A percentile compares a stretch with the other conserved stretches of the same genome.
Conservation (phyloP, 2,888 invertebrate genomes). For the Oligia latruncula region DNA sequence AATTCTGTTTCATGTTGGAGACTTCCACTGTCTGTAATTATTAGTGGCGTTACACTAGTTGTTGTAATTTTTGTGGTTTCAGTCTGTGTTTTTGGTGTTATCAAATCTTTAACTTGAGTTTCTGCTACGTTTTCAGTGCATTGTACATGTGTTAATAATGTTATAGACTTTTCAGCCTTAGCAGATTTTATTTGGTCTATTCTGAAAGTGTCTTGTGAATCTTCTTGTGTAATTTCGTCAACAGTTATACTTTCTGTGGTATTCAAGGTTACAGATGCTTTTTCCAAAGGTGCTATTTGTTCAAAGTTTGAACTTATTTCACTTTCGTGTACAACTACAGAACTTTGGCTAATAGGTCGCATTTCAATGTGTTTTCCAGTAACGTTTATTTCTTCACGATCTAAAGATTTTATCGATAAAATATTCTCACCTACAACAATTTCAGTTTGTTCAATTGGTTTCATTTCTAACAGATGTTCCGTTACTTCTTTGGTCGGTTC, state of each 20-base stretch:
- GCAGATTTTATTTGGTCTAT: slow-evolving; percentile 71
- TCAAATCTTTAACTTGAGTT: slow-evolving; percentile 75
- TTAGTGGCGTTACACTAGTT: slow-evolving; percentile 78
- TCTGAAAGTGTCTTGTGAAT: slow-evolving; percentile 72
- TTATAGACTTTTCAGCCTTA: slow-evolving; percentile 76
- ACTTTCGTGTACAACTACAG: slow-evolving; percentile 77
- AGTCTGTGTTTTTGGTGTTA: slow-evolving; percentile 69
- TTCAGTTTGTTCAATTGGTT: slow-evolving; percentile 79
- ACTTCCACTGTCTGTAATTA: slow-evolving; percentile 81
- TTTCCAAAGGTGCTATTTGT: slow-evolving; percentile 66
- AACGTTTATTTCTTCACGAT: slow-evolving; percentile 67
- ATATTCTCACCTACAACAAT: slow-evolving; percentile 76
- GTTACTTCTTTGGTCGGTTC: slow-evolving; percentile 82
- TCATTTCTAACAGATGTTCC: slow-evolving; percentile 76
- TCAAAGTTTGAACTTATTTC: slow-evolving; percentile 73
- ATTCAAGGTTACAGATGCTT: slow-evolving; percentile 73
- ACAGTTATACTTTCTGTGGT: slow-evolving; percentile 79
- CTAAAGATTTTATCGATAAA: slow-evolving; percentile 57
- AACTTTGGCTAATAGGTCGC: slow-evolving; percentile 75
- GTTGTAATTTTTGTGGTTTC: slow-evolving; percentile 77
- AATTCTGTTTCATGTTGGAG: slow-evolving; percentile 83
- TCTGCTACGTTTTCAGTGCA: slow-evolving; percentile 82
- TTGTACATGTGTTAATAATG: slow-evolving; percentile 81
- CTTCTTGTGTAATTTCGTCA: slow-evolving; percentile 82
- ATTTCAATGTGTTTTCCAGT: slow-evolving; percentile 71